A percentile compares a stretch with the other conserved stretches of the same genome.
Evolutionary conservation across 2,797 vertebrate species (phyloP).

Genomic region (Parauchenoglanis punctatus): DNA sequence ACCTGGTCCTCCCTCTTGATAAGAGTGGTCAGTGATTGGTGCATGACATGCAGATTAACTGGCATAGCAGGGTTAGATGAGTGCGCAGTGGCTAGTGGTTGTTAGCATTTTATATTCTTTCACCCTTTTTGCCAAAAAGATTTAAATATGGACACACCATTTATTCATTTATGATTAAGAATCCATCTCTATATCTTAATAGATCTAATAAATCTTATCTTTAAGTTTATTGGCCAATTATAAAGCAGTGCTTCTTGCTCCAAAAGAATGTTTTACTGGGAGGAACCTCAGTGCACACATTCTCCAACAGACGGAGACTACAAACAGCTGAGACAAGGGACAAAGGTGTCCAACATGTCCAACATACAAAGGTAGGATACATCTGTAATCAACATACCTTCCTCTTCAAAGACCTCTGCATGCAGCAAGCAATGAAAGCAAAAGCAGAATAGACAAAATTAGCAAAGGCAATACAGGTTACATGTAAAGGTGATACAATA

Average conservation of each 20-base stretch:
- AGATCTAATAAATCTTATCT: not conserved
- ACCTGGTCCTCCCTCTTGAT: conserved; percentile 74
- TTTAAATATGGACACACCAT: conserved; percentile 38
- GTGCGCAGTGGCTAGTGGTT: conserved; percentile 55
- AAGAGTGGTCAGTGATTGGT: conserved; percentile 60
- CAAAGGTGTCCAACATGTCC: conserved; percentile 45
- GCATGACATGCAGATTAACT: conserved; percentile 70
- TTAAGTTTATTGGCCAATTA: conserved; percentile 11
- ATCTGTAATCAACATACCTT: conserved; percentile 77
- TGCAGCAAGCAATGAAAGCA: conserved; percentile 81
- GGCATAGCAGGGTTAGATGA: conserved; percentile 69
- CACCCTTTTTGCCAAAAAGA: conserved; percentile 53
- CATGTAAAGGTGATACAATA: conserved; percentile 5
- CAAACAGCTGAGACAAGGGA: conserved; percentile 43
- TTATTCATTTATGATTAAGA: not conserved
- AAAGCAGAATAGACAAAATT: conserved; percentile 78
- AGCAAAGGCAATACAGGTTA: conserved; percentile 62
- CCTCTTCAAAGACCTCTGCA: conserved; percentile 82
- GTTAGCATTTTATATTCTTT: conserved; percentile 68
- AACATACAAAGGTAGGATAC: conserved; percentile 64
- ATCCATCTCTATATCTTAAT: not conserved
- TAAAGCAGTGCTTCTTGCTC: conserved; percentile 46
- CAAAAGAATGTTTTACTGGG: conserved; percentile 26
- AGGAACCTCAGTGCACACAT: conserved; percentile 47
- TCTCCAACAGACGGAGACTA: conserved; percentile 49